Base-by-base conservation (phyloP, 2,113 vertebrate species). In the Hydrochoerus hydrochaeris region DNA sequence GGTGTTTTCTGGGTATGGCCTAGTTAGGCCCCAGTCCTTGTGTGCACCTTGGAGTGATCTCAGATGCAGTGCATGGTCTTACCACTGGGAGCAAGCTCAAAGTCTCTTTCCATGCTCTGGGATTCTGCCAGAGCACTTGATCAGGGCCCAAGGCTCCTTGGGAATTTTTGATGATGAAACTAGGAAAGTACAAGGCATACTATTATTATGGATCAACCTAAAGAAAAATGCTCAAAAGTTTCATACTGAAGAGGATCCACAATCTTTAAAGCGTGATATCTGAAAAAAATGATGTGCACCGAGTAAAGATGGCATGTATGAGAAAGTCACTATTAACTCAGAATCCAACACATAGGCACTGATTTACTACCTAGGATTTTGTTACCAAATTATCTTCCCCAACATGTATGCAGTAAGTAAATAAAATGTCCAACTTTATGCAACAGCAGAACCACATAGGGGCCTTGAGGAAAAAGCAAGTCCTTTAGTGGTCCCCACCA, bases 281-380 rank as follows among this genome's bases (percentile, higher is more conserved):
- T 71, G 13, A 44, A 95, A 94, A 94, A 49, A 65, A 58, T 49
- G 16, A 49, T 16, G 57, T 32, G 3, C 13, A 92, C 35, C 20
- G 9, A 73, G 35, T 10, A 86, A 19, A 90, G 22, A 96, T n/a
- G 28, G 8, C 17, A 92, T 32, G 41, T 75, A 49, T 88, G 71
- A 82, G 30, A 80, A 80, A 60, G 49, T 41, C 54, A 77, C 8
- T 38, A 44, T 60, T 73, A 90, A 77, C 10, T 16, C 62, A 88
- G 57, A 41, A 16, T 87, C n/a, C 26, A 41, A 82, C 91, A 87
- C 3, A 82, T 63, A 41, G 24, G 12, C 24, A 44, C 22, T 90
- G 65, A 81, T 41, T 88, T 94, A 60, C 62, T 58, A 54, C 75
- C 35, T 83, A 46, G 7, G 16, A 54, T 91, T 93, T 81, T 95